Evolutionary conservation across 2,113 vertebrate genomes (phyloP).

Genomic region (Urocolius indicus): DNA sequence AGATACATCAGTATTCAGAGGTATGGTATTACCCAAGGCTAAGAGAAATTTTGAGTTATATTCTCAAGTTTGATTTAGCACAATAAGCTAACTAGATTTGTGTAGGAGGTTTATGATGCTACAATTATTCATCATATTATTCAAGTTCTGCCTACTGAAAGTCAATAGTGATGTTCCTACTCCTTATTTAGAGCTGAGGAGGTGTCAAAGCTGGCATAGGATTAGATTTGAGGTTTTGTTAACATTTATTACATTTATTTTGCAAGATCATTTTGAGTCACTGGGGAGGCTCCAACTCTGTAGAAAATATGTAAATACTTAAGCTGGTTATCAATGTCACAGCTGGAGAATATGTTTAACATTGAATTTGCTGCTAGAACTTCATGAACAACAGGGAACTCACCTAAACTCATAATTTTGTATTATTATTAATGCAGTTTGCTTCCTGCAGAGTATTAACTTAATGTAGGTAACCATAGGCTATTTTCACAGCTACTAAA

Average conservation of each 20-base stretch:
- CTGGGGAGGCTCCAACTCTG: background rate
- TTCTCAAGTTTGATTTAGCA: background rate
- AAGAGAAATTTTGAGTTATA: background rate
- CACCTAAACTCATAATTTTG: background rate
- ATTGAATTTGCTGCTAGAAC: background rate
- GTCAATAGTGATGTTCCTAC: background rate
- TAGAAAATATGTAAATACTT: background rate
- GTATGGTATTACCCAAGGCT: background rate
- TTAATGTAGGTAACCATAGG: background rate
- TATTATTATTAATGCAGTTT: background rate
- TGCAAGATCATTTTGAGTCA: background rate
- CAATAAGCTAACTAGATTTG: background rate
- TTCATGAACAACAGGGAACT: background rate
- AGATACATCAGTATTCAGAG: no score
- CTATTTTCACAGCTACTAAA: background rate
- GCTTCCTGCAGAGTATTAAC: background rate
- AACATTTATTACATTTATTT: background rate
- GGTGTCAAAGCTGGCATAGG: background rate
- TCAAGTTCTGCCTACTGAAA: background rate
- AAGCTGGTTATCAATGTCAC: background rate
- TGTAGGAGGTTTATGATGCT: background rate
- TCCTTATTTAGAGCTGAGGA: background rate
- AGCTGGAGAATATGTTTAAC: background rate
- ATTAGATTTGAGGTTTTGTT: background rate
- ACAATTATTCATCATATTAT: background rate